These are phyloP conservation scores for Sesia bembeciformis DNA, from an alignment of 2,888 invertebrate species.

Conservation along the genomic window DNA sequence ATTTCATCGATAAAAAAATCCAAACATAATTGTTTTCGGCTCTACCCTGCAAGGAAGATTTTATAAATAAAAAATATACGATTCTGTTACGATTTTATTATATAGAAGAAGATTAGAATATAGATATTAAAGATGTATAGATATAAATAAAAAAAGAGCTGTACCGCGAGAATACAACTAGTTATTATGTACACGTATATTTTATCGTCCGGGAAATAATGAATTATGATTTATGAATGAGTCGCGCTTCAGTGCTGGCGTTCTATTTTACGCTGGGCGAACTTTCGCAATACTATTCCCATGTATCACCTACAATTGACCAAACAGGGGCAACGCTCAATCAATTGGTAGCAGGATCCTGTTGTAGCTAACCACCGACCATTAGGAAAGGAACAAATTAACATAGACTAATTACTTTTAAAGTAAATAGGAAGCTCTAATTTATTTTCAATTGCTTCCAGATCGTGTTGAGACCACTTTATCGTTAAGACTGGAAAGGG, in stretches of 20 bases:
- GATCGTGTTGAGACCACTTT: conserved; percentile 63
- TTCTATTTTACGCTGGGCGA: conserved; percentile 56
- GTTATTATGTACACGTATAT: too few species aligned
- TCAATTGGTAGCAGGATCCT: conserved; percentile 34
- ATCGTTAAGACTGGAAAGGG: conserved; percentile 59
- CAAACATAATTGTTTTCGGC: too few species aligned
- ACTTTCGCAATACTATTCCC: conserved; percentile 51
- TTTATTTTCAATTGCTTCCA: conserved; percentile 36
- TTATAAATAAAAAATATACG: too few species aligned
- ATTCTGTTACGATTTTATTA: too few species aligned
- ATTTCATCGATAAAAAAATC: too few species aligned
- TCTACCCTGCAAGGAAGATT: too few species aligned
- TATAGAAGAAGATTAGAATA: too few species aligned
- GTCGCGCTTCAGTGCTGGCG: conserved; percentile 31
- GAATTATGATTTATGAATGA: neutral
- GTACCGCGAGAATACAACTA: too few species aligned
- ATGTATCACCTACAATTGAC: conserved; percentile 44
- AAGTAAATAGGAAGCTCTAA: conserved; percentile 19
- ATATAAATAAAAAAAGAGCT: too few species aligned
- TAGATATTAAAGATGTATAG: too few species aligned
- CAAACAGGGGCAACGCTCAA: conserved; percentile 46
- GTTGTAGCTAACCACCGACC: neutral
- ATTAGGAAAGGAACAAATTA: conserved; percentile 25
- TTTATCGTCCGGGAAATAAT: conserved; percentile 19
- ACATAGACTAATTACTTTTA: conserved; percentile 12